Base-by-base conservation (phyloP, 2,113 vertebrate genomes). In the Tichodroma muraria region DNA sequence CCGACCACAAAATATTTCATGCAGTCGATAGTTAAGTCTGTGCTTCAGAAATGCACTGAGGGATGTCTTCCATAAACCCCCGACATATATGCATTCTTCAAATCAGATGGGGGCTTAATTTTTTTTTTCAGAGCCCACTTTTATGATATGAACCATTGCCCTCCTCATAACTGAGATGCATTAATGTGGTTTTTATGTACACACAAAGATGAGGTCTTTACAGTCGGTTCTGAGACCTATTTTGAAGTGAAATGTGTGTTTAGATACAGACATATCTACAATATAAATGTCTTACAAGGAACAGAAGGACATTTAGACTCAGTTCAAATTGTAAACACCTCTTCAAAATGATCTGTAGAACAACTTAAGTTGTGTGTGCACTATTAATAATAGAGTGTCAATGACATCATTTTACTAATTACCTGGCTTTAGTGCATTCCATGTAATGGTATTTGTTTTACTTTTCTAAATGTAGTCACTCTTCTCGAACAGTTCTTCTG, bases 381-480 rank as follows among this genome's bases (percentile, higher is more conserved):
- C 63, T 95, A 85, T 88, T 81, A 91, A 90, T 92, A 94, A 89
- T 84, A 88, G 31, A 85, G 53, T 10, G 71, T 80, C 85, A 65
- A 75, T 97, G 68, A 94, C 89, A 90, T 96, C 80, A 94, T 95
- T 94, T 94, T 88, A 59, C 88, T 93, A 90, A 93, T 95, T 95
- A 95, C 30, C 50, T 72, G 78, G 42, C 27, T 93, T 89, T 77
- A 72, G 81, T 88, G 80, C 85, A 53, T 68, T 92, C 64, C 56
- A 1, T 50, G 63, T 85, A 95, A 94, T 89, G 85, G 80, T 84
- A 80, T 56, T 88, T 77, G 78, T 93, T 94, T 89, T 86, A 94
- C 80, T 92, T 97, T 96, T 95, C 85, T 91, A 96, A 90, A 85
- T 96, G 91, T 97, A 94, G 94, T 94, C 96, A 97, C 92, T 95